A percentile compares a stretch with the other conserved stretches of the same genome.
phyloP scores from a whole-genome alignment of 1,140 invertebrate species.

The Scaptomyza pallida region DNA sequence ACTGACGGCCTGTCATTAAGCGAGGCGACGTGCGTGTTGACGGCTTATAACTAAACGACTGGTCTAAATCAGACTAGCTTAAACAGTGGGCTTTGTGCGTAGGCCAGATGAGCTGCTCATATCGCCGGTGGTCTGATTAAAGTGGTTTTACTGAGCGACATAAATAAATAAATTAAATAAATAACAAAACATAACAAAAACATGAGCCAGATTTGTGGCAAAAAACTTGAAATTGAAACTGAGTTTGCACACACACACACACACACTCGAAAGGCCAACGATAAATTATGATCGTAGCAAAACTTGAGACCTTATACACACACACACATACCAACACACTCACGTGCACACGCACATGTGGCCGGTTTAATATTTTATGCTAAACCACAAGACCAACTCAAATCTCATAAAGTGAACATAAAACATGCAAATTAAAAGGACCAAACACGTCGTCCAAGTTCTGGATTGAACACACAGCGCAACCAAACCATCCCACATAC shows the following conservation, averaged over 20 bases:
- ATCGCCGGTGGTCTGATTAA: constrained; percentile 62
- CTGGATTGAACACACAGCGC: constrained; percentile 35
- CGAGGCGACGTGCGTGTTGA: constrained; percentile 58
- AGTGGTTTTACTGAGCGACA: constrained; percentile 67
- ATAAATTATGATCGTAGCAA: constrained; percentile 77
- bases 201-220: constrained; percentile 52
- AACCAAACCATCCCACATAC: neutral
- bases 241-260: constrained; percentile 24
- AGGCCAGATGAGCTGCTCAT: constrained; percentile 56
- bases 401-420: constrained; percentile 82
- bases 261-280: constrained; percentile 34
- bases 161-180: constrained; percentile 75
- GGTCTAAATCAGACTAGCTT: constrained; percentile 28
- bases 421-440: constrained; percentile 82
- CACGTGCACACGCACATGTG: constrained; percentile 49
- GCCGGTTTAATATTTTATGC: constrained; percentile 79
- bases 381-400: constrained; percentile 72
- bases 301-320: constrained; percentile 32
- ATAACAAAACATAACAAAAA: constrained; percentile 48
- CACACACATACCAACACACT: constrained; percentile 8
- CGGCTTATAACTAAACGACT: constrained; percentile 68
- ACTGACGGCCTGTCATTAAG: constrained; percentile 54
- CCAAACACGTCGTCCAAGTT: constrained; percentile 70
- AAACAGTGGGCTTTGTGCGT: constrained; percentile 51
- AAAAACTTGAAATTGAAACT: constrained; percentile 71